Base-by-base conservation (phyloP, 2,113 vertebrate genomes). In the Corydoras maculifer region DNA sequence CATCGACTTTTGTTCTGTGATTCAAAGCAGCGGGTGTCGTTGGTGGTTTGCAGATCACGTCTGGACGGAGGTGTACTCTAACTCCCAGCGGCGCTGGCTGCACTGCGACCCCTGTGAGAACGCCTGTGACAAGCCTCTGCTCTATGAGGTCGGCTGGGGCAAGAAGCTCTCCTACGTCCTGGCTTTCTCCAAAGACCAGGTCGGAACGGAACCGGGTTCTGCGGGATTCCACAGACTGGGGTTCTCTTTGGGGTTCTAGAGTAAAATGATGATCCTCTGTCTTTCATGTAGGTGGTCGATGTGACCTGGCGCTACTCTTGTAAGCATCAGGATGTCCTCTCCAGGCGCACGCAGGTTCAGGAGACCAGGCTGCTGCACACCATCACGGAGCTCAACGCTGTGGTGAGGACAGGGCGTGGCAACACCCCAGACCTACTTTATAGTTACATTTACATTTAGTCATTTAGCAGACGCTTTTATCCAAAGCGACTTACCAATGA, bases 281-380 rank as follows among this genome's bases (percentile, higher is more conserved):
- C 29, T 32, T 3, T 12, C 11, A 8, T 81, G 72, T 78, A 98
- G 96, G 91, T 98, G 76, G 93, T 98, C 67, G 97, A 99, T 81
- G 95, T 99, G 57, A 98, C 93, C 1, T 99, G 97, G 97, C 88
- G 97, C 78, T 99, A 98, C 76, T 98, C 95, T 77, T 94, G 92
- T 84, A 95, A 93, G 78, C 96, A 99, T 70, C 77, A 91, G 65
- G 95, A 98, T 58, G 89, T 99, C 6, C 83, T 95, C 49, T 81
- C 88, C 3, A 92, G 95, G 79, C 93, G 97, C 80, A 96, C 87
- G 13, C 79, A 82, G 4, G 85, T 96, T 63, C 88, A 89, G 59
- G 97, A 99, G 86, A 87, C 90, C 8, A 89, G 88, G 25, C 88
- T 99, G 50, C 88, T 91, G 74, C 91, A 94, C 82, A 91, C 89